Conservation (phyloP, 1,140 invertebrate genomes). For the Drosophila kohkoa region DNA sequence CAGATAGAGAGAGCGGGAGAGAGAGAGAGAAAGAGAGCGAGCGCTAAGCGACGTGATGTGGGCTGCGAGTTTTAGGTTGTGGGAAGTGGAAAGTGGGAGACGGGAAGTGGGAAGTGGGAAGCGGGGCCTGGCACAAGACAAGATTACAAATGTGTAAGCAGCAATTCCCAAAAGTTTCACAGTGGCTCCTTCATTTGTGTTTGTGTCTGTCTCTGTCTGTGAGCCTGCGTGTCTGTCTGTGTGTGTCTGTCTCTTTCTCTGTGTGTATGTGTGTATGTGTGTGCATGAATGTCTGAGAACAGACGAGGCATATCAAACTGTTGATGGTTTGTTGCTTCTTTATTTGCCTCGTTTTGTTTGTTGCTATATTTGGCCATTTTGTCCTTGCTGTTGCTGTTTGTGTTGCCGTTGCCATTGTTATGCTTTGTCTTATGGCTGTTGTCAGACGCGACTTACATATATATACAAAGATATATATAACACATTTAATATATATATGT, state of each 20-base stretch:
- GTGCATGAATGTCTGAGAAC: constrained; percentile 40
- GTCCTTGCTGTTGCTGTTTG: constrained; percentile 22
- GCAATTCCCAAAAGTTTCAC: constrained; percentile 77
- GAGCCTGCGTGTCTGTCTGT: constrained; percentile 1
- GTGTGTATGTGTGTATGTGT: constrained; percentile 17
- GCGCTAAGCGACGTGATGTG: background rate
- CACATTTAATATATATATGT: background rate
- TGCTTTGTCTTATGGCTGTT: constrained; percentile 61
- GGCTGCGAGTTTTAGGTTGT: too few relatives aligned
- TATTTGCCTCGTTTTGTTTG: constrained; percentile 69
- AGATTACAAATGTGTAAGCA: constrained; percentile 82
- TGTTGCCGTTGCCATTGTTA: constrained; percentile 61
- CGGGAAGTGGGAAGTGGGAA: constrained; percentile 10
- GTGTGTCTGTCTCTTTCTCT: background rate
- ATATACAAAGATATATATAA: constrained; percentile 21
- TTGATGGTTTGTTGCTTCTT: constrained; percentile 82
- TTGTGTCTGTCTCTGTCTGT: background rate
- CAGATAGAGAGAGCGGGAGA: too few relatives aligned
- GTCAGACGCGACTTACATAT: constrained; percentile 50
- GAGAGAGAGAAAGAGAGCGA: background rate
- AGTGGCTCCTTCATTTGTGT: constrained; percentile 9
- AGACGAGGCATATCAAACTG: constrained; percentile 79
- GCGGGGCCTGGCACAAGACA: constrained; percentile 62
- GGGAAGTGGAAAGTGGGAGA: background rate
- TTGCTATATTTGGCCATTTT: constrained; percentile 73